Evolutionary conservation across 2,113 vertebrate species (phyloP).

Genomic region (Mobula birostris): DNA sequence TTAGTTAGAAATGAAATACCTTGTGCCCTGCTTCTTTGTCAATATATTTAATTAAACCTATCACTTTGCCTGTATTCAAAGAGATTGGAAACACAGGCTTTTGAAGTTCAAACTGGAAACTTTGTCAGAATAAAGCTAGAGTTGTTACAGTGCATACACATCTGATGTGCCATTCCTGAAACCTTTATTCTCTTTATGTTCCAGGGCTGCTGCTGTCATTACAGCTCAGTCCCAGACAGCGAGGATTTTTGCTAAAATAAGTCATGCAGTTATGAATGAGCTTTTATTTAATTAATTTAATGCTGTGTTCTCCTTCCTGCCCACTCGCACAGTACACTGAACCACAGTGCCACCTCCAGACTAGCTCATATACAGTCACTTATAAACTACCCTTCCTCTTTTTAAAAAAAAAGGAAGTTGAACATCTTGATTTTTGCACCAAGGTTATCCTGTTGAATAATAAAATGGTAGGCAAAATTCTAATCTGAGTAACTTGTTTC

Average conservation of each 20-base stretch:
- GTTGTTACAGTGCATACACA: not conserved
- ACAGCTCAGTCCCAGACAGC: too few species aligned
- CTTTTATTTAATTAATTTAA: not conserved
- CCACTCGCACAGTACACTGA: not conserved
- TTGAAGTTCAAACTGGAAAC: not conserved
- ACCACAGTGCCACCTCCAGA: constrained; percentile 10
- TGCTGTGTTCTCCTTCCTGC: not conserved
- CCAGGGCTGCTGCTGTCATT: not conserved
- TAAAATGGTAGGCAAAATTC: not conserved
- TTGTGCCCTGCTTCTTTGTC: not conserved
- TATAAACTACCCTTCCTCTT: not conserved
- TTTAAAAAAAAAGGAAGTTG: too few species aligned
- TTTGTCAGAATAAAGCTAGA: not conserved
- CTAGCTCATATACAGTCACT: not conserved
- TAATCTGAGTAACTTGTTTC: not conserved
- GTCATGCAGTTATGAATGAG: not conserved
- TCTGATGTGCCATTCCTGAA: not conserved
- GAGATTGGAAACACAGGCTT: not conserved
- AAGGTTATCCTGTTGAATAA: not conserved
- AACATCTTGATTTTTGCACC: not conserved
- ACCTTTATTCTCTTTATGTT: not conserved
- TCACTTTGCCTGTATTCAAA: not conserved
- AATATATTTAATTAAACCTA: not conserved
- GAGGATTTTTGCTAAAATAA: not conserved
- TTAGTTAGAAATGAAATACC: not conserved